Conservation (phyloP, 2,113 vertebrate species). For the Halcyon malimbica region DNA sequence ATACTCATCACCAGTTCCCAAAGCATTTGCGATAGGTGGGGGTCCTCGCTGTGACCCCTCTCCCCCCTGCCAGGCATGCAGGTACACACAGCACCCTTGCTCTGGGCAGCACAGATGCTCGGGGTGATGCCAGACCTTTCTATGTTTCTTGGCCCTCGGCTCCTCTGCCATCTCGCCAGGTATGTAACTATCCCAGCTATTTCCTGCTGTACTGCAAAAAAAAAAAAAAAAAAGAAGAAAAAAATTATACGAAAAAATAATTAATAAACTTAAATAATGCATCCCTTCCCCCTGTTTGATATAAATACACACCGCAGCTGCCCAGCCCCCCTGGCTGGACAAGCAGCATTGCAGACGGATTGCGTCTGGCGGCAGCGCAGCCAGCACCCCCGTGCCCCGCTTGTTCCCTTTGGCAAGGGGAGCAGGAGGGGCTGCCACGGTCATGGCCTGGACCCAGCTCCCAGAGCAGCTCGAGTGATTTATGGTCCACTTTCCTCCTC, state of each 20-base stretch:
- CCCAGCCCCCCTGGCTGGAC: conserved; percentile 13
- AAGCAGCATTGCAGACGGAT: conserved; percentile 77
- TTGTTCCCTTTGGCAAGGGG: conserved; percentile 52
- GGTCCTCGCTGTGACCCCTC: background rate
- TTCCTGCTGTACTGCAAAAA: conserved; percentile 74
- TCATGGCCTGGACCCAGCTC: background rate
- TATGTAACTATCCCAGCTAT: conserved; percentile 80
- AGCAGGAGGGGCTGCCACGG: background rate
- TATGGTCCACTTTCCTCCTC: background rate
- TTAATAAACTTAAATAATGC: conserved; percentile 8
- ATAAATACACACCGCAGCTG: conserved; percentile 47
- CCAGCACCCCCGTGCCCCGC: conserved; percentile 26
- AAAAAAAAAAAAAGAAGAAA: background rate
- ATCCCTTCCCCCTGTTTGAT: conserved; percentile 38
- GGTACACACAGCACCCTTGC: background rate
- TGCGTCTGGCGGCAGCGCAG: conserved; percentile 67
- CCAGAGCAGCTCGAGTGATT: background rate
- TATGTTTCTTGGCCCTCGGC: conserved; percentile 70
- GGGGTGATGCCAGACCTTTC: conserved; percentile 15
- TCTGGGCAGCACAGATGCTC: background rate
- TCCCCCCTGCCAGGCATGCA: background rate
- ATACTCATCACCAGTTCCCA: background rate
- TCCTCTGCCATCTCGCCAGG: conserved; percentile 67
- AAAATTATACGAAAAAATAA: conserved; percentile 14
- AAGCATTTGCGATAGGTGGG: fast-evolving